These are phyloP conservation scores for Sepioteuthis lessoniana DNA, from an alignment of 2,888 invertebrate species.

Conservation along the genomic window DNA sequence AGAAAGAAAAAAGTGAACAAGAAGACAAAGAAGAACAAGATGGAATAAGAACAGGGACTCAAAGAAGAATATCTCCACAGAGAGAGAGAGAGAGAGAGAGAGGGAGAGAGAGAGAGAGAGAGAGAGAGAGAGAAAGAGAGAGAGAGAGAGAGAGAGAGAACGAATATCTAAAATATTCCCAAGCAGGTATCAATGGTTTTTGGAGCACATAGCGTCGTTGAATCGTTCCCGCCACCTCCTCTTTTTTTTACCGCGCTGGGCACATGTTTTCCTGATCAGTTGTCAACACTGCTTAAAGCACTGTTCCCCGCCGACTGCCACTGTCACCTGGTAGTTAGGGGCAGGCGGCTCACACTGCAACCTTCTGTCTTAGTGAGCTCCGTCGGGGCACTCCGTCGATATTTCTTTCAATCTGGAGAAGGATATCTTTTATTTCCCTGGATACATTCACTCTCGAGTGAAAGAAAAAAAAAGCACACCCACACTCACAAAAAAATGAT, in stretches of 20 bases:
- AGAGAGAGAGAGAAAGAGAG: neutral
- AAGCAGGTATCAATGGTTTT: neutral
- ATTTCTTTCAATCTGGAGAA: conserved; percentile 10
- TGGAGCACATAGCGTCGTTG: neutral
- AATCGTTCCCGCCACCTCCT: neutral
- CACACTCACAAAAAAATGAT: neutral
- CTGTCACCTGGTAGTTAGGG: conserved; percentile 2
- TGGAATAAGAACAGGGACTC: too few relatives aligned
- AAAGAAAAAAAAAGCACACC: neutral
- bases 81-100: neutral
- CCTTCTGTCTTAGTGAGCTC: neutral
- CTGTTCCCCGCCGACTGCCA: neutral
- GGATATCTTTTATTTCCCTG: conserved; percentile 33
- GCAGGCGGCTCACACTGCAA: neutral
- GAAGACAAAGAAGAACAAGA: neutral
- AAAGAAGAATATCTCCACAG: too few relatives aligned
- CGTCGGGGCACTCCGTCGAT: neutral
- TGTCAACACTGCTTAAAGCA: conserved; percentile 33
- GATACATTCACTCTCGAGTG: conserved; percentile 4
- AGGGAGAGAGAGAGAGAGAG: neutral
- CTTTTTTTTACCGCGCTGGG: neutral
- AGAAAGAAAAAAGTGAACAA: neutral
- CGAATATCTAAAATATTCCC: neutral
- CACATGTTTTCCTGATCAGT: neutral
- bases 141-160: neutral